Base-by-base conservation (phyloP, 2,888 invertebrate genomes). In the Latrodectus hesperus region DNA sequence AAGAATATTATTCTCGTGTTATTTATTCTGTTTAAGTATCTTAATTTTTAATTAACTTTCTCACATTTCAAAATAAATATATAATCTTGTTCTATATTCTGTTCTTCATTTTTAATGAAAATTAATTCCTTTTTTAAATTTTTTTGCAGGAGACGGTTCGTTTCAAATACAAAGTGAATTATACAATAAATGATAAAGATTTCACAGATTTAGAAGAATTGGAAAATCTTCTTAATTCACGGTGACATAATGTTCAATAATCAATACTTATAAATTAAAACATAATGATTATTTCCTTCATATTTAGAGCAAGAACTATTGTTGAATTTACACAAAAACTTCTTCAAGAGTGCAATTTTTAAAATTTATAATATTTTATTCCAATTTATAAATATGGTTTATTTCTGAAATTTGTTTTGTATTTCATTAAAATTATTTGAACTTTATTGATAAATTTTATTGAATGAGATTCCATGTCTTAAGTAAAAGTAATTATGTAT, bases 171-270 rank as follows among this genome's bases (percentile, higher is more conserved):
- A 89, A 87, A 77, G 78, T 89, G 49, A 88, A 78, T 60, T 90
- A 89, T 72, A 84, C 79, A 22, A 88, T 89, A 51, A 88, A 89
- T 78, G 88, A 74, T 14, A 53, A 89, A 65, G 70, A 64, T 73
- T 84, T 84, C 60, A 83, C 88, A 60, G 90, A 90, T 55, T 68
- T 80, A 60, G 89, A 88, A 65, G 90, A 90, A 89, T 80, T 90
- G 11, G 89, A 90, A 68, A 88, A 71, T 74, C 77, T 90, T 9
- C 78, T 90, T 52, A 83, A 78, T 14, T 67, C 85, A 68, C 76
- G 88, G 88, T 88, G 84, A 88, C 88, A 70, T 38, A 71, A 55
- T 17, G 22, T 26, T 14, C 38, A 16, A 60, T 22, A 60, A 75
- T 68, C 14, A 17, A 70, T 75, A 60, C 73, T 67, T 81, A 67